These are phyloP conservation scores for Ceratosolen fusciceps DNA, from an alignment of 1,140 invertebrate genomes.

Conservation along the genomic window DNA sequence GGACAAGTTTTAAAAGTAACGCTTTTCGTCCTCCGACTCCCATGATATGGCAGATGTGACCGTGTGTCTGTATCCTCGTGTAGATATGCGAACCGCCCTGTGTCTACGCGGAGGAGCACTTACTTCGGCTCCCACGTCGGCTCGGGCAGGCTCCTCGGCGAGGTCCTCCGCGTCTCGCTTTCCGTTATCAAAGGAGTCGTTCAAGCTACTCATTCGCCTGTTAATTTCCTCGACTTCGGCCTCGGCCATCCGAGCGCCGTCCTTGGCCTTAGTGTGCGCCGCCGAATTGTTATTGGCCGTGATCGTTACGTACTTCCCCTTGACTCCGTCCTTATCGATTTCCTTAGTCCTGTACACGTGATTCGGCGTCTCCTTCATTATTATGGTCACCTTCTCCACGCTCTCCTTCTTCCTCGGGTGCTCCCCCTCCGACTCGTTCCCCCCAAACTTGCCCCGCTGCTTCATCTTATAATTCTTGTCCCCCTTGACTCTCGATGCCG, in stretches of 20 bases:
- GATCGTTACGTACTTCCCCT: slow-evolving; percentile 47
- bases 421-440: slow-evolving; percentile 9
- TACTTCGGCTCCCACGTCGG: slow-evolving; percentile 50
- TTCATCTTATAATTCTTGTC: slow-evolving; percentile 13
- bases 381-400: slow-evolving; percentile 52
- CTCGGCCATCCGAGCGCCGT: slow-evolving; percentile 24
- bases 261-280: not conserved
- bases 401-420: slow-evolving; percentile 35
- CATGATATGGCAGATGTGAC: slow-evolving; percentile 55
- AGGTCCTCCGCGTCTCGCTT: slow-evolving; percentile 30
- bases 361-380: slow-evolving; percentile 56
- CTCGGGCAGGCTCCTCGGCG: slow-evolving; percentile 13
- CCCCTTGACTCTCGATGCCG: not conserved
- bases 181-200: slow-evolving; percentile 32
- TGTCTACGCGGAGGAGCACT: slow-evolving; percentile 47
- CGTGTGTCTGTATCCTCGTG: slow-evolving; percentile 54
- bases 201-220: slow-evolving; percentile 44
- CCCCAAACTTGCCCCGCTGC: not conserved
- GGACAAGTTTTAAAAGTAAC: slow-evolving; percentile 52
- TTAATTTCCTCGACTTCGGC: slow-evolving; percentile 44
- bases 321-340: slow-evolving; percentile 52
- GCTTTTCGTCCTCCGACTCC: slow-evolving; percentile 57
- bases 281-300: slow-evolving; percentile 45
- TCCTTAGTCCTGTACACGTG: slow-evolving; percentile 54
- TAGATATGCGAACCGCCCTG: slow-evolving; percentile 50